Conservation (phyloP, 2,888 invertebrate species). For the Agriopis marginaria region DNA sequence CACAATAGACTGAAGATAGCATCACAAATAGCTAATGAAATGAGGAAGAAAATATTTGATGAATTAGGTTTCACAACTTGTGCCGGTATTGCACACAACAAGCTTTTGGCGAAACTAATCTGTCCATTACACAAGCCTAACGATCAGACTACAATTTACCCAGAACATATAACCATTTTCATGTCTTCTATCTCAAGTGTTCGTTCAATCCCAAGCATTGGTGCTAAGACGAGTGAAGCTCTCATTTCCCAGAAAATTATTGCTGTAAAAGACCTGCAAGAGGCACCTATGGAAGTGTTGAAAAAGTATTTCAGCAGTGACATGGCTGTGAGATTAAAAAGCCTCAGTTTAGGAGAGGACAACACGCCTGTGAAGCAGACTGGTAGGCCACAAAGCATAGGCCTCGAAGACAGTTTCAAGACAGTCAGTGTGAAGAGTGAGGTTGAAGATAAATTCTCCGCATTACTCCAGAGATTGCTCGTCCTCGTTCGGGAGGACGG, state of each 20-base stretch:
- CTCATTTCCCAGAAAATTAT: conserved; percentile 88
- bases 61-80: conserved; percentile 92
- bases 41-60: conserved; percentile 89
- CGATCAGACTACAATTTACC: conserved; percentile 92
- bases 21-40: conserved; percentile 91
- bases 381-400: conserved; percentile 92
- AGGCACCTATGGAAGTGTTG: conserved; percentile 84
- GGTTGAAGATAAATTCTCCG: conserved; percentile 90
- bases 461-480: conserved; percentile 89
- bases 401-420: conserved; percentile 92
- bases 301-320: conserved; percentile 89
- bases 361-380: conserved; percentile 89
- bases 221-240: conserved; percentile 89
- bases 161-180: conserved; percentile 88
- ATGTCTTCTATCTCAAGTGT: conserved; percentile 88
- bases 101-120: conserved; percentile 92
- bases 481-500: conserved; percentile 92
- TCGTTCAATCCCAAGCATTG: conserved; percentile 91
- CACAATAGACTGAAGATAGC: conserved; percentile 89
- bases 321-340: conserved; percentile 89
- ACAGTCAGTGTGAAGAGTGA: conserved; percentile 90
- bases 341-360: conserved; percentile 92
- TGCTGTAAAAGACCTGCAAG: conserved; percentile 89
- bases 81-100: conserved; percentile 94
- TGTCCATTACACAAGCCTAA: conserved; percentile 92